Conservation (phyloP, 2,888 invertebrate species). For the Drosophila parthenogenetica region DNA sequence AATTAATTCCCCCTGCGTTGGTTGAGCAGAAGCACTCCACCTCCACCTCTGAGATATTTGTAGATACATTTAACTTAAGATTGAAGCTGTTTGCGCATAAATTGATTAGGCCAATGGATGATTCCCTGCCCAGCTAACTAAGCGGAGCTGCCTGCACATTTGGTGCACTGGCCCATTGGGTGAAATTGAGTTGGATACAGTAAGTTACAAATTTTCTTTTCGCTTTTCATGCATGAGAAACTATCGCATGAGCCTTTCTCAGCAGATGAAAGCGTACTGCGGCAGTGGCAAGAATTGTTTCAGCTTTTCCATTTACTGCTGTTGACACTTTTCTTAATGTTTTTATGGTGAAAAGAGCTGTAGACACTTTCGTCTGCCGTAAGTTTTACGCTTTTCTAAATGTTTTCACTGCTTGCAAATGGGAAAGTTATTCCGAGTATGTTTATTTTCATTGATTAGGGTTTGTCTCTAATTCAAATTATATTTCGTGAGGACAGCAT, state of each 20-base stretch:
- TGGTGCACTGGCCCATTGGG: constrained; percentile 84
- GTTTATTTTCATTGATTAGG: not conserved
- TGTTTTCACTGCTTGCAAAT: constrained; percentile 17
- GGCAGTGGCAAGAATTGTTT: not conserved
- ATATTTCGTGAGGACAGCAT: too few species aligned
- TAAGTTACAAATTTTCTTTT: constrained; percentile 81
- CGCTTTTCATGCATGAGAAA: constrained; percentile 53
- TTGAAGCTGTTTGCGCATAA: constrained; percentile 40
- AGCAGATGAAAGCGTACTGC: not conserved
- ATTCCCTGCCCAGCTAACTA: constrained; percentile 6
- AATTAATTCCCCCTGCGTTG: constrained; percentile 56
- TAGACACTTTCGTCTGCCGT: constrained; percentile 62
- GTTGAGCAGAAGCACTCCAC: not conserved
- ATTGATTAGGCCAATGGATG: constrained; percentile 36
- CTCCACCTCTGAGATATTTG: not conserved
- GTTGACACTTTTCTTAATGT: constrained; percentile 35
- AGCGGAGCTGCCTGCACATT: constrained; percentile 77
- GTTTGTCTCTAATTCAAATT: not conserved
- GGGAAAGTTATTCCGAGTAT: constrained; percentile 5
- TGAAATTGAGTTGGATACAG: constrained; percentile 83
- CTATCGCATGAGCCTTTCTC: constrained; percentile 33
- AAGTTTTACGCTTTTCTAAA: constrained; percentile 1
- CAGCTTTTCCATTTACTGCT: not conserved
- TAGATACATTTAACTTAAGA: constrained; percentile 9
- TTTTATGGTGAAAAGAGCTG: constrained; percentile 24